Evolutionary conservation across 2,113 vertebrate genomes (phyloP).

Genomic region (Actinemys pallida): DNA sequence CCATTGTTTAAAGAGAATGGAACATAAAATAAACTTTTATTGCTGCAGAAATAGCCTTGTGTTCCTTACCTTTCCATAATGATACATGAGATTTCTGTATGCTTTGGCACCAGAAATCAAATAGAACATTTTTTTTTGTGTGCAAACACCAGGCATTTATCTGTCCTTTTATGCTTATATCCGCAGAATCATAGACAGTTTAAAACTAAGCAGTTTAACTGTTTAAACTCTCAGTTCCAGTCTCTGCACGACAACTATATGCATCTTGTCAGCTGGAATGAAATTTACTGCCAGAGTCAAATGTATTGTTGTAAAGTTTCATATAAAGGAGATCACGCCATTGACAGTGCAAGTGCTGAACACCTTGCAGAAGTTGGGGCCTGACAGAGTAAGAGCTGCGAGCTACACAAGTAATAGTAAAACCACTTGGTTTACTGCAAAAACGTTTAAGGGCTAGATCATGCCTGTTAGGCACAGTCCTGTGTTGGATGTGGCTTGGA

Average conservation of each 20-base stretch:
- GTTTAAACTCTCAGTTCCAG: background rate
- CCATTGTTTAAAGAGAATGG: constrained; percentile 27
- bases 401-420: background rate
- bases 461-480: background rate
- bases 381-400: background rate
- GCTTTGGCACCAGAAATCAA: constrained; percentile 15
- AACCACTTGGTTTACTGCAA: background rate
- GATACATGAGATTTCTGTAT: background rate
- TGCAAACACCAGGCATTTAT: background rate
- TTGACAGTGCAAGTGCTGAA: background rate
- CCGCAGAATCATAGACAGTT: background rate
- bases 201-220: background rate
- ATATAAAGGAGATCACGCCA: constrained; percentile 51
- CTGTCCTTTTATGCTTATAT: background rate
- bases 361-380: constrained; percentile 5
- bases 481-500: background rate
- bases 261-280: background rate
- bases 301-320: constrained; percentile 39
- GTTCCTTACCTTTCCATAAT: constrained; percentile 20
- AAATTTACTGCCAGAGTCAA: constrained; percentile 29
- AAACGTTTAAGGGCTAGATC: background rate
- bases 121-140: background rate
- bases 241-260: background rate
- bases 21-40: constrained; percentile 62
- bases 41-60: constrained; percentile 3